Evolutionary conservation across 2,797 vertebrate species (phyloP), one percentile per base, ranked within the genome.

Genomic region (Aselliscus stoliczkanus): DNA sequence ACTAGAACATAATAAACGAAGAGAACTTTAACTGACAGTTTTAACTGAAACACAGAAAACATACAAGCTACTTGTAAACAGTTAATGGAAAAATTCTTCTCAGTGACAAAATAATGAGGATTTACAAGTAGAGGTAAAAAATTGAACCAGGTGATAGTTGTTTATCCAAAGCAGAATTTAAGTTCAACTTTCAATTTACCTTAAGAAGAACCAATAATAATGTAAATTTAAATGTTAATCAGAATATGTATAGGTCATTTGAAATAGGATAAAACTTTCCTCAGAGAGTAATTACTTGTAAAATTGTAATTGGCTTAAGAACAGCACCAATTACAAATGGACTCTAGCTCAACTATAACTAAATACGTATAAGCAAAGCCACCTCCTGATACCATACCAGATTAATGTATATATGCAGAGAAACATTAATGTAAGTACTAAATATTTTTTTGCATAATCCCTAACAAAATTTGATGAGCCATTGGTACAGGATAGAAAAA

Each of bases 101-200:
- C 79, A 92, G 15, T 67, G 69, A 93, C 44, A 81, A 90, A 84
- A 47, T 76, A 92, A 44, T 85, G 37, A 81, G 20, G 31, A 69
- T 62, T 76, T 84, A 65, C 2, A 42, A 64, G 37, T 50, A 89
- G 21, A 89, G 23, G 7, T 92, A 17, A 52, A 70, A 62, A 25
- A 82, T 47, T 31, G 39, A 50, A 29, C 20, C 37, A n/a, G 18
- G 20, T 83, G 31, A 88, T 73, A 67, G 1, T 34, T 90, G 1
- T 21, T 50, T 81, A 88, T 39, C 75, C 65, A 13, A 83, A 98
- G 97, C 25, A 97, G 96, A 75, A 98, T 97, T 97, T 29, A 75
- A 98, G 93, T 98, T 98, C 97, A 98, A 96, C 96, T 96, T 95
- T 69, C 21, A 29, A 29, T 18, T 11, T 95, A 88, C 94, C 82